These are phyloP conservation scores for Pica pica DNA, from an alignment of 2,113 vertebrate species.

Conservation along the genomic window DNA sequence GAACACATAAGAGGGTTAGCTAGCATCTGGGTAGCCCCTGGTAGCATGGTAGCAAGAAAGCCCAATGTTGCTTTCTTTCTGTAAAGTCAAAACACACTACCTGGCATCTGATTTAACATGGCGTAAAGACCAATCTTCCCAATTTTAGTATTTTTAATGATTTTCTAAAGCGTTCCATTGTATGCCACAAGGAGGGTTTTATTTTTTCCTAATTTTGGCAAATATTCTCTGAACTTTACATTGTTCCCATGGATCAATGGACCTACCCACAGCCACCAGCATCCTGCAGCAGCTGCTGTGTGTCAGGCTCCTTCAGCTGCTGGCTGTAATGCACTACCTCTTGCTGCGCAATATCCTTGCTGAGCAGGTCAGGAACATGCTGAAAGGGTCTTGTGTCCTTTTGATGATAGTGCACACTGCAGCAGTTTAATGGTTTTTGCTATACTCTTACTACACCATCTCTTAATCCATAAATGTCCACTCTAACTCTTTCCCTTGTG, in stretches of 20 bases:
- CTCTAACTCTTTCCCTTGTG: not conserved
- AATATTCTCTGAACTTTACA: not conserved
- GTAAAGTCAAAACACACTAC: not conserved
- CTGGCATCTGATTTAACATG: not conserved
- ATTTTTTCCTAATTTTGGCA: not conserved
- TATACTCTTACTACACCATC: not conserved
- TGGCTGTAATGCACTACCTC: not conserved
- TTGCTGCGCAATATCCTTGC: not conserved
- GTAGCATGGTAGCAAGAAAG: accelerated
- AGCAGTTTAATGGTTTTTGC: not conserved
- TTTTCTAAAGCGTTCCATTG: not conserved
- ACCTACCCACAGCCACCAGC: accelerated
- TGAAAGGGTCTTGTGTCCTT: not conserved
- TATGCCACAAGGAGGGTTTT: accelerated
- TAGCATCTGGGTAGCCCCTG: not conserved
- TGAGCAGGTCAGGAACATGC: not conserved
- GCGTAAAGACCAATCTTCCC: not conserved
- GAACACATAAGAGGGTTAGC: not conserved
- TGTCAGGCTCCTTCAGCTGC: not conserved
- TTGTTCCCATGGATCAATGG: not conserved
- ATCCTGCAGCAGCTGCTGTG: not conserved
- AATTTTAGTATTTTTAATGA: not conserved
- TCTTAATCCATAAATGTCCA: not conserved
- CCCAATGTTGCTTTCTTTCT: not conserved
- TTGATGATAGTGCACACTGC: accelerated